Percentiles rank a stretch among this genome's conserved stretches.
Conservation (phyloP, 2,113 vertebrate species). For the Pangasianodon hypophthalmus region DNA sequence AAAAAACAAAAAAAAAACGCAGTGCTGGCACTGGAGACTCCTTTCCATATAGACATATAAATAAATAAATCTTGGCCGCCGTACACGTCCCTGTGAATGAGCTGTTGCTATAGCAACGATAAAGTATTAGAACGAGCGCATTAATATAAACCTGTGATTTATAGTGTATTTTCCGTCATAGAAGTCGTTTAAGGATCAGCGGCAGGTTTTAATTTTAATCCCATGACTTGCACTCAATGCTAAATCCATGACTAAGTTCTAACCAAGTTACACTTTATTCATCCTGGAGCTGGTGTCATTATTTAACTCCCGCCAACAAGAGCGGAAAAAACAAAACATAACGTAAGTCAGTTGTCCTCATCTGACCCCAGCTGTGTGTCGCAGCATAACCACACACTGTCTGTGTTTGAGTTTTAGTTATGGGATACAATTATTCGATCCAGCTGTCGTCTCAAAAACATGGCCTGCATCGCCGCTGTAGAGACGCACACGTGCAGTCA, state of each 20-base stretch:
- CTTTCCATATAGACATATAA: not conserved
- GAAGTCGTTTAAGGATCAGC: not conserved
- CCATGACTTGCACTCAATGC: not conserved
- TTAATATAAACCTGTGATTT: not conserved
- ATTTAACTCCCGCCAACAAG: not conserved
- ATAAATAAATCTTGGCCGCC: not conserved
- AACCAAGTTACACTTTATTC: not conserved
- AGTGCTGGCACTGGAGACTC: not conserved
- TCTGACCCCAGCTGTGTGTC: constrained; percentile 12
- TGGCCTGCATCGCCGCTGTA: not conserved
- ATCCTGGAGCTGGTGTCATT: not conserved
- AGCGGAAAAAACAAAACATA: not conserved
- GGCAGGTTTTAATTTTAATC: not conserved
- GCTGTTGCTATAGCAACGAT: not conserved
- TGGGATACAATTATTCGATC: not conserved
- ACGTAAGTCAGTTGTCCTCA: not conserved
- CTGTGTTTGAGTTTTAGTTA: not conserved
- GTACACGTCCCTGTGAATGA: not conserved
- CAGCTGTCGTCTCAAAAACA: not conserved
- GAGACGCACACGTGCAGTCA: not conserved
- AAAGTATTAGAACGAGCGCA: not conserved
- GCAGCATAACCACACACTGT: not conserved
- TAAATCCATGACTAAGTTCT: not conserved
- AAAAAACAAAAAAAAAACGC: not conserved
- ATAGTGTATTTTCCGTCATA: not conserved